Evolutionary conservation across 2,888 invertebrate genomes (phyloP), one percentile per base, ranked within the genome.

Genomic region (Amiota minor): DNA sequence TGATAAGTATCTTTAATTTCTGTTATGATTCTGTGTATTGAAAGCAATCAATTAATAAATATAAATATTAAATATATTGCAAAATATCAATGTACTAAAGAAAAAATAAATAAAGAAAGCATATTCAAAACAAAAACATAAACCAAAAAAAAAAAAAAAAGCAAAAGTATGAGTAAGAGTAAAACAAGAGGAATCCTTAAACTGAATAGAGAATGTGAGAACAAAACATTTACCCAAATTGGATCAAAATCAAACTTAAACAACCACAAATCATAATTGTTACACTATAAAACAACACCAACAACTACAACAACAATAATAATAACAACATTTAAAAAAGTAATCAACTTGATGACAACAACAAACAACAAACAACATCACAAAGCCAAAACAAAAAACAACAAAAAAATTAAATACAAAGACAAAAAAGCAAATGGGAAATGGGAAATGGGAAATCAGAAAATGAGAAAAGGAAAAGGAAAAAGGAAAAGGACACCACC

Each of bases 401-500:
- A 6, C 35, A 35, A 35, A 35, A 35, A 35, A 35, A 6, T n/a
- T n/a, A n/a, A n/a, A n/a, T n/a, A n/a, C n/a, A 35, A 23, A 23
- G 3, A 23, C 1, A 23, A 23, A 2, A 23, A 23, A 23, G 23
- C 3, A 2, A 35, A 35, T 35, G 35, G 2, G 35, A 35, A 35
- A 35, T 35, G 23, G 23, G 3, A 23, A 23, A 50, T 14, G n/a
- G 53, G 53, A 53, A 71, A 64, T 46, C 61, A 20, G 67, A 69
- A 62, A 71, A 73, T 69, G 64, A 45, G 23, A 49, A 71, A 72
- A 23, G 23, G 49, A 55, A 56, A 68, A 49, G 71, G 47, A 62
- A 72, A 49, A 71, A 71, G 77, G 74, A 72, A 49, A 71, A 71
- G 77, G 74, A 75, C 72, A 73, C 64, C 73, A 69, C 71, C 67